Percentiles rank a stretch among this genome's conserved stretches.
Conservation (phyloP, 2,113 vertebrate species). For the Mustela lutreola region DNA sequence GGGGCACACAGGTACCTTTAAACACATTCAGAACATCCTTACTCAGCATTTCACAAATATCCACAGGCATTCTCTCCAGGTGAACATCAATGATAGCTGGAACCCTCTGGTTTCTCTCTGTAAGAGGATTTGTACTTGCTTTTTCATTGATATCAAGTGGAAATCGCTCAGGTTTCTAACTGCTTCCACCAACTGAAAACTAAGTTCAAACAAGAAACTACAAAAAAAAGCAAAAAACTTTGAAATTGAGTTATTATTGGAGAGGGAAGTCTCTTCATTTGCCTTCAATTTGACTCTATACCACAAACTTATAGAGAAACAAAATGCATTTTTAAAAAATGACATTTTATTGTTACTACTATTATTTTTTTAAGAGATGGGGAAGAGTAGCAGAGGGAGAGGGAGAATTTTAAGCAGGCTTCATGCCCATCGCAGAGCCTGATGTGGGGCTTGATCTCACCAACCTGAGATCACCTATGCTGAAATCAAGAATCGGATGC, state of each 20-base stretch:
- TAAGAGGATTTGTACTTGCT: neutral
- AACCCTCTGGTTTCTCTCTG: neutral
- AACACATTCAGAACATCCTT: neutral
- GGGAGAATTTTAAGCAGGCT: neutral
- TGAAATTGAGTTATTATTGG: neutral
- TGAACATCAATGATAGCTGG: fast-evolving
- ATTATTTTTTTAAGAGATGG: neutral
- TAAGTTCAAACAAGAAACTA: conserved; percentile 38
- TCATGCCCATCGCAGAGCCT: neutral
- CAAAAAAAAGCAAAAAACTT: conserved; percentile 30
- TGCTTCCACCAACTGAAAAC: neutral
- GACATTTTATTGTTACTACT: neutral
- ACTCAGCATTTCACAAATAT: neutral
- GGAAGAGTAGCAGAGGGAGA: neutral
- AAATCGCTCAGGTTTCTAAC: neutral
- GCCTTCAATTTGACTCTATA: neutral
- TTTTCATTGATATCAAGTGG: neutral
- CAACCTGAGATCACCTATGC: neutral
- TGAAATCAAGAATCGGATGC: neutral
- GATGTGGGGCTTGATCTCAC: neutral
- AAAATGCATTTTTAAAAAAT: neutral
- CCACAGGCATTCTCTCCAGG: neutral
- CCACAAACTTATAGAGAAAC: neutral
- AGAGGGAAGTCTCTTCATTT: neutral
- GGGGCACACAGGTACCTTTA: conserved; percentile 17